A percentile compares a stretch with the other conserved stretches of the same genome.
Conservation (phyloP, 1,140 invertebrate species). For the Lamellibrachia luymesi region DNA sequence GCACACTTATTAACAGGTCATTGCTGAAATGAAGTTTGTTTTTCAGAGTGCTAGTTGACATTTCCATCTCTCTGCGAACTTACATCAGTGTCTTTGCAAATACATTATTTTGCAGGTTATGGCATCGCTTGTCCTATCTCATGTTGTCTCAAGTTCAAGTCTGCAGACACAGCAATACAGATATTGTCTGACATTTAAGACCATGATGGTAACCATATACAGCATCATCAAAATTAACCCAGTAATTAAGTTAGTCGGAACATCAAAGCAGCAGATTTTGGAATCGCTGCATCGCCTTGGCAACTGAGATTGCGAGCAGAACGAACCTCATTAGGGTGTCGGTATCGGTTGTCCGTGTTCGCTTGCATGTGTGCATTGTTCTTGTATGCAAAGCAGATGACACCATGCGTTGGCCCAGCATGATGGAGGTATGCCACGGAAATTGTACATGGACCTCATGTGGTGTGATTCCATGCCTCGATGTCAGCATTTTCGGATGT, state of each 20-base stretch:
- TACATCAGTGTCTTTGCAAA: background rate
- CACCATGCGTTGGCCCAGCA: background rate
- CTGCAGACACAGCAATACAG: background rate
- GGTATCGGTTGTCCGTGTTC: background rate
- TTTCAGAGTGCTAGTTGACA: background rate
- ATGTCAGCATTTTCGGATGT: background rate
- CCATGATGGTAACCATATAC: background rate
- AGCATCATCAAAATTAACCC: background rate
- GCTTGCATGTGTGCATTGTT: background rate
- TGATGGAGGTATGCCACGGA: background rate
- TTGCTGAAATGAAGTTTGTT: background rate
- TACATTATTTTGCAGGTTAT: background rate
- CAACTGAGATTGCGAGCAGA: background rate
- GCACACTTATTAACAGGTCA: background rate
- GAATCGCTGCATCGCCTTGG: background rate
- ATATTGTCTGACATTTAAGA: background rate
- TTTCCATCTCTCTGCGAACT: background rate
- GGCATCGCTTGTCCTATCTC: background rate
- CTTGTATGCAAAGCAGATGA: background rate
- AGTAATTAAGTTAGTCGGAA: background rate
- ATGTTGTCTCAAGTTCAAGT: background rate
- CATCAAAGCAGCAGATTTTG: background rate
- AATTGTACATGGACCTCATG: background rate
- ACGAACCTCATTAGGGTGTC: background rate
- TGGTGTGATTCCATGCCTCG: background rate